Evolutionary conservation across 1,140 invertebrate species (phyloP), one percentile per base, ranked within the genome.

Genomic region (Chironomus tepperi): DNA sequence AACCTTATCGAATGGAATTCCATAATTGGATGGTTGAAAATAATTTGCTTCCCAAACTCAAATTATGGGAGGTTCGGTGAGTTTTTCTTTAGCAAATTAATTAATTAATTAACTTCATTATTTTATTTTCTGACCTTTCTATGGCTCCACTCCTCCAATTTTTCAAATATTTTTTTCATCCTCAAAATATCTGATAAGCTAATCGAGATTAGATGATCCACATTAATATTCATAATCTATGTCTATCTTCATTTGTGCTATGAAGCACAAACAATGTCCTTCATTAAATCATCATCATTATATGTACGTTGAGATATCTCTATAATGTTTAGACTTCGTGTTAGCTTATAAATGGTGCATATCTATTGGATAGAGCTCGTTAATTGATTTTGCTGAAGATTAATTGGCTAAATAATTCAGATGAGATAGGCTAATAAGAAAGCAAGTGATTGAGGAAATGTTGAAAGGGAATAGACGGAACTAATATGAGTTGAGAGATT

Each of bases 71-170:
- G 43, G 43, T 47, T 47, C 43, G 15, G 15, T 47, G 15, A 47
- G 43, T 47, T 47, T 47, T n/a, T n/a, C n/a, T n/a, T n/a, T n/a
- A 34, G 47, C 47, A 57, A 57, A 57, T 57, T 57, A 57, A 57
- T 57, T 57, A 57, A 57, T 57, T 57, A 57, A 57, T 34, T 34
- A 34, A 34, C 24, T 34, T 34, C 24, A 34, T 34, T 34, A 34
- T 34, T 34, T 34, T 34, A 34, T 34, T 34, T 34, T 34, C 5
- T 34, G 24, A 34, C 24, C 24, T 34, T 34, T 34, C 47, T 57
- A 1, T 57, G 12, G 47, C 10, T 12, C 8, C 24, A 2, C 2
- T 47, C 43, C 2, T 57, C 12, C 12, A 34, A 34, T 34, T 34
- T 34, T 34, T 34, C 24, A 34, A 34, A 34, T 5, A 34, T 34